Evolutionary conservation across 2,113 vertebrate species (phyloP).

Genomic region (Peromyscus polionotus): DNA sequence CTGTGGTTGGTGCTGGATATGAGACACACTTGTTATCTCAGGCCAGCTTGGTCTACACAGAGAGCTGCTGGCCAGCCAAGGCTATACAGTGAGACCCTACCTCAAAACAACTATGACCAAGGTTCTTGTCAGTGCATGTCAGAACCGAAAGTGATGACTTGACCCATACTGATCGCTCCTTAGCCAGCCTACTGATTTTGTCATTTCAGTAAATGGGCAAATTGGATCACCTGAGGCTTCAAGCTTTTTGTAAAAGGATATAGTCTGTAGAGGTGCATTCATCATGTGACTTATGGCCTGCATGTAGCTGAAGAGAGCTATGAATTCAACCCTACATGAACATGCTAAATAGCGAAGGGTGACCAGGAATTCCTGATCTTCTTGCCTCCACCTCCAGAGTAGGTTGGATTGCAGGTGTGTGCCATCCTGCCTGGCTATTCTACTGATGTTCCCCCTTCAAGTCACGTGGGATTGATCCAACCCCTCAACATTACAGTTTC

Average conservation of each 20-base stretch:
- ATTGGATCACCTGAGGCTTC: neutral
- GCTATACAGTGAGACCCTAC: neutral
- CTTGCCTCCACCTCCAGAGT: neutral
- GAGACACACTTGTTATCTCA: too few relatives aligned
- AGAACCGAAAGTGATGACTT: neutral
- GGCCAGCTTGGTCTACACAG: neutral
- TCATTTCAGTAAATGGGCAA: neutral
- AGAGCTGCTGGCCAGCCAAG: neutral
- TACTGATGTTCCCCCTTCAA: neutral
- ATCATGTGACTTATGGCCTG: too few relatives aligned
- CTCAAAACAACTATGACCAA: neutral
- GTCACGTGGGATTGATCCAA: neutral
- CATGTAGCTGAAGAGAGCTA: neutral
- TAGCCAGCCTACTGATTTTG: neutral
- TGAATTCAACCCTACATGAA: neutral
- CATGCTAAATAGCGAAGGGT: neutral
- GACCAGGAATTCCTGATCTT: neutral
- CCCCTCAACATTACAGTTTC: neutral
- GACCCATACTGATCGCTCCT: rapidly evolving
- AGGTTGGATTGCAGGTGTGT: neutral
- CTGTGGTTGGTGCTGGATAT: neutral
- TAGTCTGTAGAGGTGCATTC: too few relatives aligned
- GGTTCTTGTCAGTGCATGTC: neutral
- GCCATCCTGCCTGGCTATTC: neutral
- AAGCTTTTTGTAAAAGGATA: neutral